Evolutionary conservation across 2,888 invertebrate species (phyloP), one percentile per base, ranked within the genome.

Genomic region (Microplitis manilae): DNA sequence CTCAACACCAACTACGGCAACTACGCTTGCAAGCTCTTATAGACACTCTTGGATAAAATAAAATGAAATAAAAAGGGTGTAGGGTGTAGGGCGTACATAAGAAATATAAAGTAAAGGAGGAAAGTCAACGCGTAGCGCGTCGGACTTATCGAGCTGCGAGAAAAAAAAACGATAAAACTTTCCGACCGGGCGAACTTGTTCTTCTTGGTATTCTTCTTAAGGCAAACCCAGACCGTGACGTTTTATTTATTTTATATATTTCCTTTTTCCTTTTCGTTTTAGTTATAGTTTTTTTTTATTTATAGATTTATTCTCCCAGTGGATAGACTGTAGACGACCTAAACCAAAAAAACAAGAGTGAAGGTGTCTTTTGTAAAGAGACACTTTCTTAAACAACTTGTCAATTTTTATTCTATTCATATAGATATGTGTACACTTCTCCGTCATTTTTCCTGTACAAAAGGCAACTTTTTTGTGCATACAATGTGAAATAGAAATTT

Each of bases 81-180:
- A 72, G 64, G 64, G 72, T 62, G 39, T 9, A 17, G 60, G 20
- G 30, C 15, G 40, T n/a, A 72, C 7, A 62, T 30, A 30, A n/a
- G 20, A 60, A 50, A 50, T 50, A 50, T 9, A 60, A 38, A 38
- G 59, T 9, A 41, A 30, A n/a, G 69, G n/a, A 64, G 69, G 30
- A 69, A 30, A 7, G 39, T 67, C 59, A 65, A 67, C 60, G 68
- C 73, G 73, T 50, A 62, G 59, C 71, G 40, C 60, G 68, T 50
- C 65, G 62, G 68, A 69, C 77, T 77, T 77, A 77, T 77, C 77
- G 77, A 67, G 73, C 65, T 74, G 40, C 62, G 68, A 75, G n/a
- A 76, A 80, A 30, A 30, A 30, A 79, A 78, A 79, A 78, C 78
- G 81, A 81, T 82, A 80, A 82, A 79, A 82, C 76, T 81, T 81